Conservation (phyloP, 2,113 vertebrate species). For the pig (Sus scrofa) region DNA sequence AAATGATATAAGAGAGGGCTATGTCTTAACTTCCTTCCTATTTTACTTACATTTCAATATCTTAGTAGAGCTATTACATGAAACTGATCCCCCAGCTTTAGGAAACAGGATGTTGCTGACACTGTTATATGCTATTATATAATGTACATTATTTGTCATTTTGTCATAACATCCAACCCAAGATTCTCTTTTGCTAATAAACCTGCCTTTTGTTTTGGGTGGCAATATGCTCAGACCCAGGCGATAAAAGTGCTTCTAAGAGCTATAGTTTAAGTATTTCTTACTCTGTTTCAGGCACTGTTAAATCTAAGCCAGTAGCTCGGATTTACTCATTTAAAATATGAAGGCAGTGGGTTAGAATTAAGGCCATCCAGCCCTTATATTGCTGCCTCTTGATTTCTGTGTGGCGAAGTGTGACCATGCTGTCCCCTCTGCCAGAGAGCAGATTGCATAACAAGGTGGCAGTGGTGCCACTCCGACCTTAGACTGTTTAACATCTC, state of each 20-base stretch:
- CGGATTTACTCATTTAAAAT: background rate
- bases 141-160: constrained; percentile 36
- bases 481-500: background rate
- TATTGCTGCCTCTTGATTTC: fast-evolving
- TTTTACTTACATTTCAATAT: constrained; percentile 69
- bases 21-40: constrained; percentile 24
- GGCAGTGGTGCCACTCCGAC: background rate
- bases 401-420: background rate
- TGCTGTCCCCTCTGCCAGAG: fast-evolving
- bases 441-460: background rate
- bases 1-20: constrained; percentile 15
- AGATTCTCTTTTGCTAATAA: constrained; percentile 53
- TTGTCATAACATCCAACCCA: constrained; percentile 7
- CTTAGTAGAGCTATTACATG: constrained; percentile 56
- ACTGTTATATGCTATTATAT: background rate
- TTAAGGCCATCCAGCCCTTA: fast-evolving
- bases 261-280: background rate
- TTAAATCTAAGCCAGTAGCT: background rate
- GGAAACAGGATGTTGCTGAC: constrained; percentile 45
- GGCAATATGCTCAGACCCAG: background rate
- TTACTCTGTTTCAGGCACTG: background rate
- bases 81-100: constrained; percentile 59
- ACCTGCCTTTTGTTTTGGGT: constrained; percentile 32
- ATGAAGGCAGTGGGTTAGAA: background rate
- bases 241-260: background rate